phyloP scores from a whole-genome alignment of 37 sponge, comb jelly and placozoan genomes.

The Cladorhizidae sp. region DNA sequence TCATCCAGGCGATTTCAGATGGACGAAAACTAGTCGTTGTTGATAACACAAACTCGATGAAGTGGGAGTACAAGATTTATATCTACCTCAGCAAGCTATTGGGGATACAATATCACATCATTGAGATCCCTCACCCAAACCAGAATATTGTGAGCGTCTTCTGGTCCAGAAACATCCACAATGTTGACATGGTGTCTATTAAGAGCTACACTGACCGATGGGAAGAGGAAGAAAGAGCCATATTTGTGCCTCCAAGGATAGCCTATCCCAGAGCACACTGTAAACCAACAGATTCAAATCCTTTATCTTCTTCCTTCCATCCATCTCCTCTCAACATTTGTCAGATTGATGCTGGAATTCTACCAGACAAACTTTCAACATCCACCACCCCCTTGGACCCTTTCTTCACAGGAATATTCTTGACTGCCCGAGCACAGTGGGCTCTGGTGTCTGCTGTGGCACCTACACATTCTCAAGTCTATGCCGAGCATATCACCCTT shows the following conservation, averaged over 20 bases:
- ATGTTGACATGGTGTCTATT: slow-evolving; percentile 22
- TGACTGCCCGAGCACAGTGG: slow-evolving; percentile 60
- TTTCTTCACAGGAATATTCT: slow-evolving; percentile 70
- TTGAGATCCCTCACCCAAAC: slow-evolving; percentile 70
- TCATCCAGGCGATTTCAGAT: slow-evolving; percentile 41
- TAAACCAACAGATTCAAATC: not conserved
- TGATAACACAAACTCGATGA: slow-evolving; percentile 83
- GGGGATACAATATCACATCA: slow-evolving; percentile 34
- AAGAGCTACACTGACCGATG: slow-evolving; percentile 49
- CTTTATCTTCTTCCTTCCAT: slow-evolving; percentile 9
- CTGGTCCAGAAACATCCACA: slow-evolving; percentile 63
- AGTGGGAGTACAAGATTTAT: slow-evolving; percentile 83
- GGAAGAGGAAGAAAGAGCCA: slow-evolving; percentile 66
- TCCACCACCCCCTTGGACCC: not conserved
- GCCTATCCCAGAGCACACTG: slow-evolving; percentile 20
- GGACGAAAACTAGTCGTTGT: slow-evolving; percentile 60
- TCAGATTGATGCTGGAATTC: not conserved
- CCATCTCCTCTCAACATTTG: slow-evolving; percentile 16
- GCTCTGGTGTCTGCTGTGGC: slow-evolving; percentile 36
- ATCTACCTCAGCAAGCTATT: slow-evolving; percentile 45
- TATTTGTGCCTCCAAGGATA: slow-evolving; percentile 64
- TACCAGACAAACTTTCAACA: slow-evolving; percentile 2
- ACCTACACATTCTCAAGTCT: slow-evolving; percentile 46
- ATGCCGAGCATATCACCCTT: slow-evolving; percentile 75
- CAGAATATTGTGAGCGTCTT: slow-evolving; percentile 34